Percentiles rank a stretch among this genome's conserved stretches.
phyloP scores from a whole-genome alignment of 2,797 vertebrate species.

The Cossypha dichroa region DNA sequence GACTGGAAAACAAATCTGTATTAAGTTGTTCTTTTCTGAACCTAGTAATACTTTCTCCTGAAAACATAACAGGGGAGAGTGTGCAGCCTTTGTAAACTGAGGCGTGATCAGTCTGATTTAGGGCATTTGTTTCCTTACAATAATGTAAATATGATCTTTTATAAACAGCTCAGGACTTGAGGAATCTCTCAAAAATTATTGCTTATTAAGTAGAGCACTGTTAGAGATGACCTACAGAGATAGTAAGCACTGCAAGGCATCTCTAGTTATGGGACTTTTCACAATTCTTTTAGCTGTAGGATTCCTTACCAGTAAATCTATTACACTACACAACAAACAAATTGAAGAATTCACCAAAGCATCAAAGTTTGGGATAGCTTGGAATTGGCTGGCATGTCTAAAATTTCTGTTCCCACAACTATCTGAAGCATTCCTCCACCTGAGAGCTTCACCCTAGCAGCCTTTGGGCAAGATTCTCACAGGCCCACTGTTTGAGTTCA shows the following conservation, averaged over 20 bases:
- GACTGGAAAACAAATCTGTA: constrained; percentile 11
- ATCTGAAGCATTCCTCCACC: not conserved
- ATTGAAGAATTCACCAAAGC: not conserved
- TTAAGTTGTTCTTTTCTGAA: constrained; percentile 11
- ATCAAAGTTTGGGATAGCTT: not conserved
- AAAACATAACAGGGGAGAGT: not conserved
- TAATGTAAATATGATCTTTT: not conserved
- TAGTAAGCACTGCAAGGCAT: not conserved
- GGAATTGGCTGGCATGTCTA: not conserved
- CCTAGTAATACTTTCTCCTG: constrained; percentile 22
- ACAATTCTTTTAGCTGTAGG: not conserved
- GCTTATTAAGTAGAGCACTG: not conserved
- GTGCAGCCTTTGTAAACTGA: not conserved
- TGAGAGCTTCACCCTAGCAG: not conserved
- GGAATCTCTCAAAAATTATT: not conserved
- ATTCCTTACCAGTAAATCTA: not conserved
- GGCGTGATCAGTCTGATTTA: not conserved
- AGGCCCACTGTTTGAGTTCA: not conserved
- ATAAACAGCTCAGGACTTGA: not conserved
- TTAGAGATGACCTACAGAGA: not conserved
- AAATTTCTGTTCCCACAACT: not conserved
- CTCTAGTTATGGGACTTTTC: not conserved
- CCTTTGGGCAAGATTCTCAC: not conserved
- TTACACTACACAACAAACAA: not conserved
- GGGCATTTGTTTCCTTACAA: not conserved